These are phyloP conservation scores for Florisuga fusca DNA, from an alignment of 2,797 vertebrate genomes.

Conservation along the genomic window DNA sequence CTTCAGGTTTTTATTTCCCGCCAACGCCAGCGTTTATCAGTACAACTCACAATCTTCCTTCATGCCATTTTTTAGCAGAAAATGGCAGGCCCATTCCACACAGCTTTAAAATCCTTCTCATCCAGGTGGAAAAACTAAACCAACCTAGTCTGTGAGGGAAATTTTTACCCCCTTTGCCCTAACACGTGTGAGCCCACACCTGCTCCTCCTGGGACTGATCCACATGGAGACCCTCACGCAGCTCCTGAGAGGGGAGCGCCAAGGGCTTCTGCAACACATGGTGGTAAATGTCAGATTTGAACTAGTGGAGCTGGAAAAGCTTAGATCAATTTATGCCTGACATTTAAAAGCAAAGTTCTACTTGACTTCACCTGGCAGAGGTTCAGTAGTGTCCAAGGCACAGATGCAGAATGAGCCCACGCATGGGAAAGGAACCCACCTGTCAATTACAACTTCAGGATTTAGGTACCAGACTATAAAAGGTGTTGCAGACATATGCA, in stretches of 20 bases:
- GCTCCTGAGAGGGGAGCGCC: background rate
- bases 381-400: background rate
- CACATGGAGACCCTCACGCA: background rate
- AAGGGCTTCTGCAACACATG: background rate
- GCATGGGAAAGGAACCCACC: background rate
- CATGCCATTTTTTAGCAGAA: background rate
- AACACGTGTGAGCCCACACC: background rate
- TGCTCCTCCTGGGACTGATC: background rate
- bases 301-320: background rate
- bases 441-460: rapidly evolving
- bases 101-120: background rate
- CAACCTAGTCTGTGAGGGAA: background rate
- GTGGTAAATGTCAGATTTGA: background rate
- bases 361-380: background rate
- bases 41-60: background rate
- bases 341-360: background rate
- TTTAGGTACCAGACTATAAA: background rate
- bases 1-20: background rate
- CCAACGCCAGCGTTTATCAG: background rate
- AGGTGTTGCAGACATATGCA: background rate
- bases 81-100: background rate
- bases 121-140: background rate
- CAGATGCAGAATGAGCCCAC: background rate
- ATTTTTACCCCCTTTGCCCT: background rate
- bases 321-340: background rate